Conservation (phyloP, 2,797 vertebrate genomes). For the Simalia tracyae region DNA sequence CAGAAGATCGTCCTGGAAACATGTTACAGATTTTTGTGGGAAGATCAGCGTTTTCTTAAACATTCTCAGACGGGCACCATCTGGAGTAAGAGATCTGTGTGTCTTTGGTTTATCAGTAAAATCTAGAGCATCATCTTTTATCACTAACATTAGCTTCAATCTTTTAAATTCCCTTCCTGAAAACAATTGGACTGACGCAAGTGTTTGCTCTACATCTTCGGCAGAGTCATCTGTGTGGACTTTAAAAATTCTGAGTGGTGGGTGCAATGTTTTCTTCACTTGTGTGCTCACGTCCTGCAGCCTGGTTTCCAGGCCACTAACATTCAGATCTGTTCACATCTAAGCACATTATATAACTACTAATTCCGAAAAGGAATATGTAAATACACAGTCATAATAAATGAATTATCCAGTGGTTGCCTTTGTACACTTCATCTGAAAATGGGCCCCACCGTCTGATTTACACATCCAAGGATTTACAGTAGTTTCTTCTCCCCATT, state of each 20-base stretch:
- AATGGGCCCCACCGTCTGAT: background rate
- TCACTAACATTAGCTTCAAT: background rate
- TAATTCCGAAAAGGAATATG: background rate
- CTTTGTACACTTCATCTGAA: background rate
- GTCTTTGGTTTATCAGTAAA: no score
- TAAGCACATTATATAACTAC: background rate
- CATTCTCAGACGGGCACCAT: background rate
- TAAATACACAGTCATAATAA: background rate
- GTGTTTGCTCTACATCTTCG: background rate
- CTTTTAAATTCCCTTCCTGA: background rate
- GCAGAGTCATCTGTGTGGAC: background rate
- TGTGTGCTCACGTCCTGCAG: background rate
- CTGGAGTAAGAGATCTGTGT: background rate
- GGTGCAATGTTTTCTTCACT: background rate
- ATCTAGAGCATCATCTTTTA: background rate
- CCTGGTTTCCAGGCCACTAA: background rate
- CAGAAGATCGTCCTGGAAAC: background rate
- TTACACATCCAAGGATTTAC: background rate
- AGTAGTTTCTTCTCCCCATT: background rate
- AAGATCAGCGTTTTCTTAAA: background rate
- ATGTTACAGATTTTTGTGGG: background rate
- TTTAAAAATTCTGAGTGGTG: background rate
- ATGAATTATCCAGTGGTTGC: slow-evolving; percentile 17
- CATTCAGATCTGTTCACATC: no score
- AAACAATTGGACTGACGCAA: background rate